Base-by-base conservation (phyloP, 2,888 invertebrate species). In the Homarus gammarus region DNA sequence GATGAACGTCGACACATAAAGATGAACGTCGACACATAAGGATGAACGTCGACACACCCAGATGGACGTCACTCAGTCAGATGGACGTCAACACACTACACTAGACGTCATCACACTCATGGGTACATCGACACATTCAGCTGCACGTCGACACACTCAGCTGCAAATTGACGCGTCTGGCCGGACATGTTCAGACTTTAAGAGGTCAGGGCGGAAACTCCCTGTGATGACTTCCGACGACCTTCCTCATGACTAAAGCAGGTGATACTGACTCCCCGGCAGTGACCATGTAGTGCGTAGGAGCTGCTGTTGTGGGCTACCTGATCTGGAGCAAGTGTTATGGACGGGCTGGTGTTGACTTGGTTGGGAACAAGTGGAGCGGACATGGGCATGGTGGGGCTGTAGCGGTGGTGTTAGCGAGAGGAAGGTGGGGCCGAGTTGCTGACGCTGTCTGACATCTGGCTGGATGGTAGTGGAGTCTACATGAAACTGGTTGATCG, bases 181-280 rank as follows among this genome's bases (percentile, higher is more conserved):
- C 31, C 44, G 2, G n/a, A 10, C 44, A 44, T 31, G 75, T 40
- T 0, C 22, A 77, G 44, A 36, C 44, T 77, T 27, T 18, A 27
- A 18, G 31, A 44, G 12, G 12, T 18, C 15, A 40, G 75, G 44
- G 31, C 49, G 44, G 49, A 44, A 31, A n/a, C 75, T 3, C n/a
- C 31, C 27, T 77, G 64, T 6, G 5, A 64, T 40, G 40, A 77
- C 75, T 77, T 77, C 44, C 75, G 40, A 40, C 75, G 49, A 77
- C 75, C 75, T 77, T 38, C 61, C 10, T 79, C 79, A 79, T 18
- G 79, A 15, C 38, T 79, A 56, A 15, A 61, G 38, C n/a, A 38
- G n/a, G 36, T 22, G 22, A 1, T 78, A 36, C 5, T 27, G 78
- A 22, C 79, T n/a, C n/a, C 56, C 79, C 38, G 79, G 79, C 61